Evolutionary conservation across 1,140 invertebrate species (phyloP), one percentile per base, ranked within the genome.

Genomic region (Zaprionus capensis): DNA sequence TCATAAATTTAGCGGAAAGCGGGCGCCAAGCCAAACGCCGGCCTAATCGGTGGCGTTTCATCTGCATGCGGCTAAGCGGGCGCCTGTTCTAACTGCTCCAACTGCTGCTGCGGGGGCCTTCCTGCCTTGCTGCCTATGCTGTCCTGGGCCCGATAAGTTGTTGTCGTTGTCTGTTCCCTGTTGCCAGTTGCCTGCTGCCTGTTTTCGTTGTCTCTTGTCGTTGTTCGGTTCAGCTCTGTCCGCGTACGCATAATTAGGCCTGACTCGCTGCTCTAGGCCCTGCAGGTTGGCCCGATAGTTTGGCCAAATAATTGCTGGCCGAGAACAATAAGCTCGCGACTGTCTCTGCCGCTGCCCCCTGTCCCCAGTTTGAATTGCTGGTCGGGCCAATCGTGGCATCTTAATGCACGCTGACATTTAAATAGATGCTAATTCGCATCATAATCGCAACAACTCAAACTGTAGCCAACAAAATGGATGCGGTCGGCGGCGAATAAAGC

Each of bases 351-450:
- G 15, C 49, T 31, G 24, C 11, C 51, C 2, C 46, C n/a, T 11
- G 46, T 11, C 7, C 7, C 9, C 46, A 9, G 17, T 41, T 15
- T 3, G 15, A 41, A 15, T 26, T 61, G 28, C 28, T 4, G 14
- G 4, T 14, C n/a, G 58, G 58, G 57, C 55, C 85, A 88, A 88
- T 88, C 84, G 84, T 88, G 84, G 84, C 84, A 88, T 88, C 81
- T 90, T 88, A 88, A 88, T 88, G 84, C 71, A 65, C 57, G 31
- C 34, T 79, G 85, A 81, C 84, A 87, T 88, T 88, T 87, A 87
- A 87, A 87, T 88, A 87, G 84, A 88, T 88, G 84, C 81, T 90
- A 88, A 88, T 88, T 88, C 71, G 34, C 81, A 81, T 88, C 84
- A 88, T 90, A 87, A 87, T 81, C 76, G 84, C 58, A 70, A 53